These are phyloP conservation scores for Paramisgurnus dabryanus DNA, from an alignment of 2,113 vertebrate species.

Conservation along the genomic window DNA sequence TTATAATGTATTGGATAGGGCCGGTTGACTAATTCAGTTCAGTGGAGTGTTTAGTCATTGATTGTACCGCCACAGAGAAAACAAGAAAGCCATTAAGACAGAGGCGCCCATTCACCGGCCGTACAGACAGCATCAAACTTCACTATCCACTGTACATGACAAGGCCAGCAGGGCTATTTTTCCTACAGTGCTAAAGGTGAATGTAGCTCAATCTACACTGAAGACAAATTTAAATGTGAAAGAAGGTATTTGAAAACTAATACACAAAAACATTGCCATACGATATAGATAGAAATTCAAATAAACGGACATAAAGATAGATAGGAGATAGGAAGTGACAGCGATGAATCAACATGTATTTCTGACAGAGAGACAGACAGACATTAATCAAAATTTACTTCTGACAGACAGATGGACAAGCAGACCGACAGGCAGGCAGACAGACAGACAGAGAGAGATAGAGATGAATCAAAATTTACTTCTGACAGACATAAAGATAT, in stretches of 20 bases:
- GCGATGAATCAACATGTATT: no score
- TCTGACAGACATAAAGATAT: no score
- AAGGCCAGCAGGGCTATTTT: constrained; percentile 23
- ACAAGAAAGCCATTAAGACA: constrained; percentile 50
- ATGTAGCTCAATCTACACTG: background rate
- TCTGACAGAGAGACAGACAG: no score
- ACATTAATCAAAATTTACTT: no score
- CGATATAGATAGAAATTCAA: background rate
- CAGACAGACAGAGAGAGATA: background rate
- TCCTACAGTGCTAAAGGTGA: background rate
- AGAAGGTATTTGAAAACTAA: background rate
- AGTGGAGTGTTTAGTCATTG: constrained; percentile 58
- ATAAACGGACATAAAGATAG: background rate
- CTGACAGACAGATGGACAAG: no score
- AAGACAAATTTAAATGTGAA: no score
- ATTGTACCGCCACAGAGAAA: constrained; percentile 52
- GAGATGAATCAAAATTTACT: no score
- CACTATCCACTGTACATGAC: constrained; percentile 25
- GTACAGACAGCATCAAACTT: background rate
- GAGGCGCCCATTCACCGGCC: constrained; percentile 26
- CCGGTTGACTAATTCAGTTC: constrained; percentile 60
- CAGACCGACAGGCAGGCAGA: background rate
- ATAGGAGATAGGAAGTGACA: background rate
- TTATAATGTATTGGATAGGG: constrained; percentile 60
- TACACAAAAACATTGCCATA: no score